Conservation (phyloP, 2,113 vertebrate genomes). For the Proterorhinus semilunaris region DNA sequence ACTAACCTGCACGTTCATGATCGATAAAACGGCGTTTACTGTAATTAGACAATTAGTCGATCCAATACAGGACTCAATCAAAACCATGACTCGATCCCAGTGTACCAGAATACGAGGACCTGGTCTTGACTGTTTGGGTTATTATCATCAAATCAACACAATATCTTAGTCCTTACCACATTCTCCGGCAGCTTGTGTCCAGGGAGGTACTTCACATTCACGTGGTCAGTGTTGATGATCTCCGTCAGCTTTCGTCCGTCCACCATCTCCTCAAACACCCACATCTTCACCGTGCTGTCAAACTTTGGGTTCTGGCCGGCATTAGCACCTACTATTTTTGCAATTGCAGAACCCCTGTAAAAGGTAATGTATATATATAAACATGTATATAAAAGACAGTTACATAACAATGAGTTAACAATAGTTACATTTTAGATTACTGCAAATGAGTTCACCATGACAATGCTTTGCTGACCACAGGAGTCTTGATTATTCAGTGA, state of each 20-base stretch:
- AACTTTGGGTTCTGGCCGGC: conserved; percentile 80
- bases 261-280: conserved; percentile 94
- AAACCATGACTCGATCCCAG: too few relatives aligned
- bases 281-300: conserved; percentile 87
- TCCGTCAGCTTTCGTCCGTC: conserved; percentile 87
- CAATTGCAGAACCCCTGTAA: conserved; percentile 93
- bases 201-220: conserved; percentile 94
- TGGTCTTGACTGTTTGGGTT: background rate
- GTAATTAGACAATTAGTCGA: too few relatives aligned
- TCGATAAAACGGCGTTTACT: too few relatives aligned
- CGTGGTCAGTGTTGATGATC: conserved; percentile 92
- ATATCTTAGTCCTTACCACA: conserved; percentile 80
- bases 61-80: too few relatives aligned
- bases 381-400: background rate
- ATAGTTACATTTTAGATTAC: background rate
- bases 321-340: conserved; percentile 90
- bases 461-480: background rate
- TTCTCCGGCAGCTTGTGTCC: conserved; percentile 91
- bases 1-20: too few relatives aligned
- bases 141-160: background rate
- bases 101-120: too few relatives aligned
- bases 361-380: too few relatives aligned
- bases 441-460: background rate
- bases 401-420: background rate
- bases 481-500: background rate